phyloP scores from a whole-genome alignment of 2,113 vertebrate species.

The Phrynocephalus versicolor region DNA sequence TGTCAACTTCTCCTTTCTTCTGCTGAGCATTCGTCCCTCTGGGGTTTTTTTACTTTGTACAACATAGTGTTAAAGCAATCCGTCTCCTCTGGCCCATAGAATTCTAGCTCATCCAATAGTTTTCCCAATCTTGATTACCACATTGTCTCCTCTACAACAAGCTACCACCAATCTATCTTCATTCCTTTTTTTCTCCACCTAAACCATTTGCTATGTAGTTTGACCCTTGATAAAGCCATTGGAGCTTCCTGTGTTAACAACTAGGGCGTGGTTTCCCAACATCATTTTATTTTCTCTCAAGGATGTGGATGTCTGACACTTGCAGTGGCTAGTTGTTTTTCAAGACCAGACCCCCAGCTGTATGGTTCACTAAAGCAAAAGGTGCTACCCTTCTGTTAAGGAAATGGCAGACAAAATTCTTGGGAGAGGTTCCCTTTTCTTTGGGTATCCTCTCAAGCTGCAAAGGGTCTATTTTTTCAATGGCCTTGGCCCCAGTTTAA shows the following conservation, averaged over 20 bases:
- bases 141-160: not conserved
- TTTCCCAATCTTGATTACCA: not conserved
- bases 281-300: not conserved
- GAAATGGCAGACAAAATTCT: not conserved
- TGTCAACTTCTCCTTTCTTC: no score
- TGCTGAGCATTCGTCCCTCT: no score
- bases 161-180: not conserved
- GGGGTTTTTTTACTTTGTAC: not conserved
- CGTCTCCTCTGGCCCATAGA: not conserved
- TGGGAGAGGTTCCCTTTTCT: not conserved
- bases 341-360: conserved; percentile 24
- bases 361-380: not conserved
- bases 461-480: no score
- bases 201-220: not conserved
- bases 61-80: not conserved
- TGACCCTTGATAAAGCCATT: not conserved
- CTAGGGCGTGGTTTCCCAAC: not conserved
- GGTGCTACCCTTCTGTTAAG: not conserved
- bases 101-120: not conserved
- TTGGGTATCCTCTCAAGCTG: no score
- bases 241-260: not conserved
- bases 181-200: not conserved
- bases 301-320: not conserved
- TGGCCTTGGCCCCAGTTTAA: no score
- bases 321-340: not conserved